Evolutionary conservation across 2,113 vertebrate species (phyloP).

Genomic region (Apodemus sylvaticus): DNA sequence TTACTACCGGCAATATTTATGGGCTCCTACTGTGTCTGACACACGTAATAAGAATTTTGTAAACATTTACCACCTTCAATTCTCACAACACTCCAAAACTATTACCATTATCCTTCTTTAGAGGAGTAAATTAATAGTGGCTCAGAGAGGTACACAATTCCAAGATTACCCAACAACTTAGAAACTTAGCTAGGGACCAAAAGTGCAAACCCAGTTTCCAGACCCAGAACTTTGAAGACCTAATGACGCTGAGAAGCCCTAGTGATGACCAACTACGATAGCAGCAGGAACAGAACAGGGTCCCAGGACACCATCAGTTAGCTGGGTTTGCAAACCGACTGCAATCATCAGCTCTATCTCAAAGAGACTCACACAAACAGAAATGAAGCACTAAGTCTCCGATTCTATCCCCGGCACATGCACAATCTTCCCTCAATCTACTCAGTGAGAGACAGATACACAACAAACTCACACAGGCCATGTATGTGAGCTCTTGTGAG

Average conservation of each 20-base stretch:
- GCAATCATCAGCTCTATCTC: background rate
- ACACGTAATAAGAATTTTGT: background rate
- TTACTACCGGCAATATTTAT: slow-evolving; percentile 23
- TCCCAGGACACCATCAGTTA: background rate
- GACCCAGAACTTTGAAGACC: background rate
- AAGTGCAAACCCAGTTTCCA: background rate
- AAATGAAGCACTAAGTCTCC: background rate
- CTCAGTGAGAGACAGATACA: background rate
- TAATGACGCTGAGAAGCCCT: background rate
- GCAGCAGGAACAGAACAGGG: too few relatives aligned
- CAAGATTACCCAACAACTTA: background rate
- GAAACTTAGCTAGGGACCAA: background rate
- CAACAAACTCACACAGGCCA: background rate
- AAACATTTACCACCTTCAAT: slow-evolving; percentile 14
- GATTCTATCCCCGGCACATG: background rate
- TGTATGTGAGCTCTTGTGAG: background rate
- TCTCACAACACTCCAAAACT: background rate
- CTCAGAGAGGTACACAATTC: slow-evolving; percentile 36
- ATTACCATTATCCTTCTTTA: background rate
- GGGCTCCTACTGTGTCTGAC: background rate
- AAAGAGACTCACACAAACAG: background rate
- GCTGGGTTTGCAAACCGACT: background rate
- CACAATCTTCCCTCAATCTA: slow-evolving; percentile 27
- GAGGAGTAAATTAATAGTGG: background rate
- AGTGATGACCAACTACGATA: background rate